A percentile compares a stretch with the other conserved stretches of the same genome.
phyloP scores from a whole-genome alignment of 2,797 vertebrate species.

The Syndactyla subalaris region DNA sequence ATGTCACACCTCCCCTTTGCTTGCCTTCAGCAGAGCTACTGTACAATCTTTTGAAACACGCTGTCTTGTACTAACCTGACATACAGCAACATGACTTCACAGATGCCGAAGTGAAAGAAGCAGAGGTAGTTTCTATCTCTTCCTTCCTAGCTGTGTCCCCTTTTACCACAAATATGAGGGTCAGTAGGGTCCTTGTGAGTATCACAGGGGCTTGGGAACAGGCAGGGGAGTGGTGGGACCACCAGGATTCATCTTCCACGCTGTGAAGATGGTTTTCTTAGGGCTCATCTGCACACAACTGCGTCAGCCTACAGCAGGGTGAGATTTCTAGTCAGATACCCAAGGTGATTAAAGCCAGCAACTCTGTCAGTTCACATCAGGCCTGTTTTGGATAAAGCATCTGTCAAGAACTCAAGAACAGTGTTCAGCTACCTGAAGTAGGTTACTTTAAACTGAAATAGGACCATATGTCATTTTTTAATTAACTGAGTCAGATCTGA shows the following conservation, averaged over 20 bases:
- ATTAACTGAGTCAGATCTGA: conserved; percentile 46
- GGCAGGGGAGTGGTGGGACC: not conserved
- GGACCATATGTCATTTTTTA: conserved; percentile 1
- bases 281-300: not conserved
- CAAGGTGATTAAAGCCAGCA: not conserved
- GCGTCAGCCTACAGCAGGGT: not conserved
- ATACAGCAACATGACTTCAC: not conserved
- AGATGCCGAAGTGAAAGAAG: not conserved
- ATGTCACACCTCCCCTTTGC: not conserved
- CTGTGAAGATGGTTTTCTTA: not conserved
- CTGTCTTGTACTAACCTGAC: not conserved
- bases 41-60: not conserved
- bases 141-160: not conserved
- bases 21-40: not conserved
- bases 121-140: not conserved
- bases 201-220: rapidly evolving
- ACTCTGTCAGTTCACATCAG: not conserved
- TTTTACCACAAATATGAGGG: not conserved
- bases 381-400: not conserved
- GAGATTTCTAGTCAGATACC: not conserved
- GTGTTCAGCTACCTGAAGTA: not conserved
- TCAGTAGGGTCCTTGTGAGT: not conserved
- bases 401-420: not conserved
- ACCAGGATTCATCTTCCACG: not conserved
- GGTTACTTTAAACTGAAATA: not conserved